Evolutionary conservation across 2,888 invertebrate species (phyloP).

Genomic region (Chymomyza caudatula): DNA sequence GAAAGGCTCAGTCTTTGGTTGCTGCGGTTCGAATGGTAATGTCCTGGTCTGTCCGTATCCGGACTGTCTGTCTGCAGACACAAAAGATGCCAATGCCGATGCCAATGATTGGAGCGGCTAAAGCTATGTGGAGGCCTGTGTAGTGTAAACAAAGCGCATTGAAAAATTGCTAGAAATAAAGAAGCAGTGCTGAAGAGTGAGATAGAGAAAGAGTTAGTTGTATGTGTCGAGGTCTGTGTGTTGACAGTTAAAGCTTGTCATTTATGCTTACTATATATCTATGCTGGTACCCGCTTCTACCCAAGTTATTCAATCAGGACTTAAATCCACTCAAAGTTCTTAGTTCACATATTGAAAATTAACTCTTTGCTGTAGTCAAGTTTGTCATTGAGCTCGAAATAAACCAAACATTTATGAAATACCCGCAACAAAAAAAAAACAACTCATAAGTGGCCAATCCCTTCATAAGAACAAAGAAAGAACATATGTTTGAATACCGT

Average conservation of each 20-base stretch:
- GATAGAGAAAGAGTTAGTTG: slow-evolving; percentile 7
- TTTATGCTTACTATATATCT: slow-evolving; percentile 51
- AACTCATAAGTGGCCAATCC: no score
- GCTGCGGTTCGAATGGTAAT: slow-evolving; percentile 24
- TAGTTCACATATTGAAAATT: background rate
- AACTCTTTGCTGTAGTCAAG: slow-evolving; percentile 47
- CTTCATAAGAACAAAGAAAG: no score
- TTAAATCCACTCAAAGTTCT: background rate
- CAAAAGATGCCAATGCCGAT: slow-evolving; percentile 13
- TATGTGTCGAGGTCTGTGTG: slow-evolving; percentile 29
- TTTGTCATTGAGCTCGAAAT: background rate
- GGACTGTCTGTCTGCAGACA: background rate
- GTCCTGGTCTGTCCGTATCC: background rate
- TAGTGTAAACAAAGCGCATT: slow-evolving; percentile 60
- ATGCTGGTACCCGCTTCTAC: slow-evolving; percentile 12
- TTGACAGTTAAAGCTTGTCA: slow-evolving; percentile 49
- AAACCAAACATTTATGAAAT: background rate
- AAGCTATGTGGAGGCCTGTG: slow-evolving; percentile 17
- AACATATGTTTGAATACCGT: no score
- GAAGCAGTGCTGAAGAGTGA: slow-evolving; percentile 19
- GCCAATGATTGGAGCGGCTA: slow-evolving; percentile 41
- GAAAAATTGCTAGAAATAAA: slow-evolving; percentile 60
- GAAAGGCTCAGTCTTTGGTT: slow-evolving; percentile 49
- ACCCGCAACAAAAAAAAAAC: no score
- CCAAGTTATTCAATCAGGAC: slow-evolving; percentile 61